Conservation (phyloP, 2,113 vertebrate genomes). For the Nothoprocta perdicaria region DNA sequence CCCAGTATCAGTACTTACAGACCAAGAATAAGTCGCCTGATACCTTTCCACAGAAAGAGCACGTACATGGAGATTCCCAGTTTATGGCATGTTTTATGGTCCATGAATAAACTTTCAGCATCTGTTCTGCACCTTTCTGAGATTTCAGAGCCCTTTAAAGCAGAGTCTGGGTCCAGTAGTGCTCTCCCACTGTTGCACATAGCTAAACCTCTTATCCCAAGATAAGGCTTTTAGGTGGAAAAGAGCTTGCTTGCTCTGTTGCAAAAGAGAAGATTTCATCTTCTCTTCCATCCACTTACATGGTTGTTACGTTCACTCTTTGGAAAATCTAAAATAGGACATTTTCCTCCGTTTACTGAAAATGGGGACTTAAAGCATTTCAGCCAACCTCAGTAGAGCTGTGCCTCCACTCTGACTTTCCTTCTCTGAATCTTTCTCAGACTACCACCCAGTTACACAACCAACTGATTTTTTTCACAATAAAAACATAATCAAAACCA, state of each 20-base stretch:
- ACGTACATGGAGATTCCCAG: not conserved
- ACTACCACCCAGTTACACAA: not conserved
- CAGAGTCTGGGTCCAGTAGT: not conserved
- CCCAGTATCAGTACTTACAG: not conserved
- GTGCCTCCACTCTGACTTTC: not conserved
- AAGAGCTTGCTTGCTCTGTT: not conserved
- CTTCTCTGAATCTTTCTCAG: not conserved
- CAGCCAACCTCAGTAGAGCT: not conserved
- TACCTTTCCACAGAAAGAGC: not conserved
- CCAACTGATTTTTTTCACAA: not conserved
- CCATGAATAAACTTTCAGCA: not conserved
- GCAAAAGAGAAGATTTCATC: not conserved
- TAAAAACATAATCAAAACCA: not conserved
- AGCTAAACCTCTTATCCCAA: not conserved
- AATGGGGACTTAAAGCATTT: not conserved
- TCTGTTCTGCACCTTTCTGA: not conserved
- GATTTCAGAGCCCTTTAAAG: not conserved
- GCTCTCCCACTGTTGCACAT: not conserved
- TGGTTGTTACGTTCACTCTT: not conserved
- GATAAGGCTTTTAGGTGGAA: not conserved
- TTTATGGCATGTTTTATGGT: not conserved
- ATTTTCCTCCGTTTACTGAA: not conserved
- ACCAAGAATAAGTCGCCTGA: not conserved
- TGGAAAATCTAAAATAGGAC: not conserved
- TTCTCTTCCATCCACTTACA: not conserved